Evolutionary conservation across 2,888 invertebrate species (phyloP).

Genomic region (Periphyllus acericola): DNA sequence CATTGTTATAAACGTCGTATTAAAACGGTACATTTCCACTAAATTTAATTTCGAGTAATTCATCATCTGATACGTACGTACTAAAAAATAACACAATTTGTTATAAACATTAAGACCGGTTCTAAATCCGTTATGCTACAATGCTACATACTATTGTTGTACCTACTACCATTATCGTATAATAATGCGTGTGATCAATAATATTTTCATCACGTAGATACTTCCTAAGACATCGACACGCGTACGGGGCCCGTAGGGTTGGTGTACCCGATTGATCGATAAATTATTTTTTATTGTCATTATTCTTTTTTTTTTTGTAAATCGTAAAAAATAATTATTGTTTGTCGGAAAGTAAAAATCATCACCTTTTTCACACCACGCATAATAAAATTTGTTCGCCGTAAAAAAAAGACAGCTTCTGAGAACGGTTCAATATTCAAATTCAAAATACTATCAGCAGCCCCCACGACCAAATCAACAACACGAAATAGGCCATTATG

Average conservation of each 20-base stretch:
- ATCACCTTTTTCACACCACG: not conserved
- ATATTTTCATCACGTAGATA: not conserved
- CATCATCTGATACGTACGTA: not conserved
- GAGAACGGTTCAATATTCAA: constrained; percentile 7
- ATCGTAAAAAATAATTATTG: constrained; percentile 8
- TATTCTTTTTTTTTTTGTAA: not conserved
- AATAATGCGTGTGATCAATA: not conserved
- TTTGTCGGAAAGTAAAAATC: not conserved
- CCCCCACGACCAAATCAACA: constrained; percentile 17
- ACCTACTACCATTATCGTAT: too few relatives aligned
- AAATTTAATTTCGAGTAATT: constrained; percentile 1
- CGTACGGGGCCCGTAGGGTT: not conserved
- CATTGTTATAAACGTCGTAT: not conserved
- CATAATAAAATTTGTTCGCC: constrained; percentile 1
- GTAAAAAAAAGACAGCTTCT: not conserved
- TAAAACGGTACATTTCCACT: not conserved
- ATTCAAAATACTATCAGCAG: constrained; percentile 21
- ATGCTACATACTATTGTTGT: not conserved
- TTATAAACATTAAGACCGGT: not conserved
- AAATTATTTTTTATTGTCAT: constrained; percentile 1
- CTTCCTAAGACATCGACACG: not conserved
- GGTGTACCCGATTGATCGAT: not conserved
- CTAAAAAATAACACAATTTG: not conserved
- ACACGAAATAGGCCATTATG: not conserved
- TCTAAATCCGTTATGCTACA: constrained; percentile 12